A percentile compares a stretch with the other conserved stretches of the same genome.
phyloP scores from a whole-genome alignment of 2,113 vertebrate genomes.

The Columba livia region DNA sequence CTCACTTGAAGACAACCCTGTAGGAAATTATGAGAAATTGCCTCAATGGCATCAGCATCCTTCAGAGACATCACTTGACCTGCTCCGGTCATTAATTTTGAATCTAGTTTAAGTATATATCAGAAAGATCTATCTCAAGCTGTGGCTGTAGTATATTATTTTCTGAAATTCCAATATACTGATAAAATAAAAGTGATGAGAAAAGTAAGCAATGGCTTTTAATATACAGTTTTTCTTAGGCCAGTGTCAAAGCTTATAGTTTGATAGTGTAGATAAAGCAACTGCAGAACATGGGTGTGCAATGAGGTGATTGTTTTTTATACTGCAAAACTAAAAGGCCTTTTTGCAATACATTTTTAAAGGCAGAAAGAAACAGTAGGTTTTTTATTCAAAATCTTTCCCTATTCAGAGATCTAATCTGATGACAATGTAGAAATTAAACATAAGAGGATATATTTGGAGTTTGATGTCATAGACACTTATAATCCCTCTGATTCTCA shows the following conservation, averaged over 20 bases:
- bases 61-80: background rate
- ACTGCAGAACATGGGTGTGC: background rate
- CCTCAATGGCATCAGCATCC: background rate
- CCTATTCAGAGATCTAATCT: background rate
- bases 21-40: background rate
- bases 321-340: background rate
- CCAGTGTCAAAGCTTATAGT: background rate
- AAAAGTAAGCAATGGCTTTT: background rate
- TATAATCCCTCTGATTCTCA: background rate
- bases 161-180: constrained; percentile 9
- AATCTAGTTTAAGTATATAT: constrained; percentile 5
- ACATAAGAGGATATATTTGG: background rate
- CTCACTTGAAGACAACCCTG: background rate
- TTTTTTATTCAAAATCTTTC: background rate
- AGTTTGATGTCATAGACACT: background rate
- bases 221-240: background rate
- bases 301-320: background rate
- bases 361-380: background rate
- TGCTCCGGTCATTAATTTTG: background rate
- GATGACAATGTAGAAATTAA: background rate
- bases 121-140: background rate
- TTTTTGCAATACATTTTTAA: background rate
- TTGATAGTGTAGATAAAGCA: background rate
- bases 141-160: constrained; percentile 5
- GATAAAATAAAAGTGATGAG: constrained; percentile 9